Evolutionary conservation across 2,888 invertebrate genomes (phyloP), one percentile per base, ranked within the genome.

Genomic region (Aquatica leii): DNA sequence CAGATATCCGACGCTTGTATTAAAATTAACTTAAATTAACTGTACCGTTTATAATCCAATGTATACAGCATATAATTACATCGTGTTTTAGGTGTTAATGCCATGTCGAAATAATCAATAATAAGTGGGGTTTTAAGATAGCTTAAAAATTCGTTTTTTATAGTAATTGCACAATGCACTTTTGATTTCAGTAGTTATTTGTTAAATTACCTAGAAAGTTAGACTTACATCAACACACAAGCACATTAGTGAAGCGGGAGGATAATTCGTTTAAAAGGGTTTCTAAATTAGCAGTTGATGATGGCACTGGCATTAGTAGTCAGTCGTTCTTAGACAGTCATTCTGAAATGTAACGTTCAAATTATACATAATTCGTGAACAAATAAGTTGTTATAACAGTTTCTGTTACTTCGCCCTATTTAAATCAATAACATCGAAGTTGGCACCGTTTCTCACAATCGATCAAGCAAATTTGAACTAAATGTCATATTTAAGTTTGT

Each of bases 211-310:
- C 24, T 24, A 24, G 24, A 24, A 24, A 24, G 17, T 59, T 59
- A 65, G 57, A 74, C 73, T 74, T 72, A 77, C 77, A 79, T 78
- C 63, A 77, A 77, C 77, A 78, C 75, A 78, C 78, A 77, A 79
- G 77, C 77, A 74, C 80, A 80, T 80, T 80, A 80, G 80, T 79
- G 78, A 69, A 71, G 76, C 77, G 77, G 75, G 78, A 80, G 78
- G 77, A 79, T 78, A 80, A 80, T 80, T 81, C 79, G 79, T 80
- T 80, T 80, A 79, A 80, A 81, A 80, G 80, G 81, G 80, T 80
- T 77, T 79, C 79, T 79, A 80, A 80, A 80, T 81, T 80, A 81
- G 80, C 80, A 79, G 80, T 80, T 81, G 80, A 81, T 81, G 80
- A 81, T 80, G 78, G 77, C 78, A 77, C 75, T 77, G 73, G 75